Base-by-base conservation (phyloP, 2,113 vertebrate genomes). In the Toxostoma redivivum region DNA sequence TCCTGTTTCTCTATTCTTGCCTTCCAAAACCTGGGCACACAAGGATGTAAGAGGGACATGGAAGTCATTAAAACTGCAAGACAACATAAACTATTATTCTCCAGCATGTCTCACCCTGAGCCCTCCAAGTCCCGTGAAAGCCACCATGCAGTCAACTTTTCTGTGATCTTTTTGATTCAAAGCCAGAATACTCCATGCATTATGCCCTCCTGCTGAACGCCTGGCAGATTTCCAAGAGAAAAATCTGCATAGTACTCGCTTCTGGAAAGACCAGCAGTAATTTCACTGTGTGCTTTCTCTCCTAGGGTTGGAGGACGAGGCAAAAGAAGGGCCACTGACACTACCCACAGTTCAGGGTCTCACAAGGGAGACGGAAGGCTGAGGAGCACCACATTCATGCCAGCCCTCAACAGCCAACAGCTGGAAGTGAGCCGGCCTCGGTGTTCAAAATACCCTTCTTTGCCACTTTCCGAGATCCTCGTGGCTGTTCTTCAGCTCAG, bases 311-410 rank as follows among this genome's bases (percentile, higher is more conserved):
- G 11, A 77, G 58, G 62, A 78, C 1, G 4, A 76, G 58, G 79
- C 15, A 44, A 66, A 85, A 66, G 54, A 62, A 81, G 44, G 19
- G 53, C 21, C 30, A 40, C 54, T 1, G 8, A 82, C 21, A 12
- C 30, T n/a, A 19, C 17, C 24, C 1, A 9, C 42, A 65, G 33
- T 8, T 85, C 20, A 66, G 0, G 6, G 9, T 66, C 47, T 58
- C 14, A 0, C 53, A 17, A 80, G 25, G 31, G 37, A 84, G 23
- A 69, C 3, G 23, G 50, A 72, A 76, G 70, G 47, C 40, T 0
- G 0, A 81, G 64, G n/a, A 79, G 5, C 0, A 0, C 45, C 30
- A 7, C 7, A 4, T 2, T 21, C 9, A 2, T 15, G 19, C 27
- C 79, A 81, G 57, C 12, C 64, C 35, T 56, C 58, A 45, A 30